Percentiles rank a stretch among this genome's conserved stretches.
Conservation (phyloP, 2,888 invertebrate species). For the Ceratothoa steindachneri region DNA sequence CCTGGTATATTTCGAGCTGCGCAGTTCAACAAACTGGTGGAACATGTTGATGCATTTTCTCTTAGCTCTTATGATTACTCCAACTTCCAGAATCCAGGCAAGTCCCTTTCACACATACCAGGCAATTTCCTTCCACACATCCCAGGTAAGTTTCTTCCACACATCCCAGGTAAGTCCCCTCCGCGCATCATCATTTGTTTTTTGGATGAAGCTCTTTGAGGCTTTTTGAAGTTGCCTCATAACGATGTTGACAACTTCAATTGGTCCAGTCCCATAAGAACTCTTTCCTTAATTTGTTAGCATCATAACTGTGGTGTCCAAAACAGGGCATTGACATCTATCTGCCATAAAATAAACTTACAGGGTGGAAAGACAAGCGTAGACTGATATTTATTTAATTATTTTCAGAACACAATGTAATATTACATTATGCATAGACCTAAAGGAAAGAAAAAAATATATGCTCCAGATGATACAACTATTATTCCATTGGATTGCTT, state of each 20-base stretch:
- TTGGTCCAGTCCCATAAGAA: too few species aligned
- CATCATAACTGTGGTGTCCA: too few species aligned
- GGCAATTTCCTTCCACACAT: neutral
- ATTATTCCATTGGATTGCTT: too few species aligned
- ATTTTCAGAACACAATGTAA: too few species aligned
- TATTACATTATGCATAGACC: too few species aligned
- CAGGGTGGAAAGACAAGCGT: too few species aligned
- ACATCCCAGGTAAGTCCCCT: neutral
- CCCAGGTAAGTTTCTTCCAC: neutral
- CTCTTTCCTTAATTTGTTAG: too few species aligned
- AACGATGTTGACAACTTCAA: neutral
- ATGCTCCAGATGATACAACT: neutral
- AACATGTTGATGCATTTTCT: slow-evolving; percentile 77
- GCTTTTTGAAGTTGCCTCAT: neutral
- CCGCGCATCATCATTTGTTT: neutral
- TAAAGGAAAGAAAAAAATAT: too few species aligned
- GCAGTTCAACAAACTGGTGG: slow-evolving; percentile 72
- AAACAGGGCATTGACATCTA: too few species aligned
- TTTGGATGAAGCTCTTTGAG: neutral
- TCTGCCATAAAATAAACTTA: too few species aligned
- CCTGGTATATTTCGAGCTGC: slow-evolving; percentile 66
- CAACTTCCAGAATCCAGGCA: slow-evolving; percentile 71
- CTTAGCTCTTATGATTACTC: slow-evolving; percentile 97
- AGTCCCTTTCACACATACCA: slow-evolving; percentile 1
- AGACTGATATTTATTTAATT: too few species aligned